A percentile compares a stretch with the other conserved stretches of the same genome.
Conservation (phyloP, 2,797 vertebrate species). For the Serranus cabrilla region DNA sequence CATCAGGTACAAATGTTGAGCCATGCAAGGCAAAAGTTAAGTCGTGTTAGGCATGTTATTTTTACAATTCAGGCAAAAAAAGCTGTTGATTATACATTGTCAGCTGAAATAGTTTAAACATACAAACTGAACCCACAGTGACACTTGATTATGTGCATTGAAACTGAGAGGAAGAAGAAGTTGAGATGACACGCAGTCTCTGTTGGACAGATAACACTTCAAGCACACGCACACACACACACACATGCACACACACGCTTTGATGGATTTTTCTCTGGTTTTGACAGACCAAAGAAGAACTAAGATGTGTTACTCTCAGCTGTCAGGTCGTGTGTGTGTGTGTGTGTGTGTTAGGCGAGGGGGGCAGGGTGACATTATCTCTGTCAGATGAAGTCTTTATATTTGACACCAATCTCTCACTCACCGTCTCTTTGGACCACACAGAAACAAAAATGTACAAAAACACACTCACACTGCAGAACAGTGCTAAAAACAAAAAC, state of each 20-base stretch:
- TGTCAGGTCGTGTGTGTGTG: slow-evolving; percentile 24
- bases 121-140: neutral
- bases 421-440: slow-evolving; percentile 61
- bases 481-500: slow-evolving; percentile 37
- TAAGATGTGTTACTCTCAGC: slow-evolving; percentile 17
- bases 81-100: slow-evolving; percentile 1
- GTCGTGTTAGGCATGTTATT: neutral
- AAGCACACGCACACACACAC: slow-evolving; percentile 17
- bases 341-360: neutral
- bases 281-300: slow-evolving; percentile 53
- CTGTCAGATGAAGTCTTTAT: slow-evolving; percentile 64
- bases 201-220: slow-evolving; percentile 49
- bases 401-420: slow-evolving; percentile 80
- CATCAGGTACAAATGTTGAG: neutral
- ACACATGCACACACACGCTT: slow-evolving; percentile 5
- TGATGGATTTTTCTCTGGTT: slow-evolving; percentile 35
- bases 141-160: slow-evolving; percentile 24
- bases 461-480: slow-evolving; percentile 2
- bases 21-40: neutral
- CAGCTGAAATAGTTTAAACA: slow-evolving; percentile 11
- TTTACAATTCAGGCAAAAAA: neutral
- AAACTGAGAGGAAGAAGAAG: slow-evolving; percentile 27
- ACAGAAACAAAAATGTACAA: slow-evolving; percentile 11
- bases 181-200: slow-evolving; percentile 29
- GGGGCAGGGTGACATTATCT: slow-evolving; percentile 26